Evolutionary conservation across 1,140 invertebrate species (phyloP), one percentile per base, ranked within the genome.

Genomic region (Patella vulgata): DNA sequence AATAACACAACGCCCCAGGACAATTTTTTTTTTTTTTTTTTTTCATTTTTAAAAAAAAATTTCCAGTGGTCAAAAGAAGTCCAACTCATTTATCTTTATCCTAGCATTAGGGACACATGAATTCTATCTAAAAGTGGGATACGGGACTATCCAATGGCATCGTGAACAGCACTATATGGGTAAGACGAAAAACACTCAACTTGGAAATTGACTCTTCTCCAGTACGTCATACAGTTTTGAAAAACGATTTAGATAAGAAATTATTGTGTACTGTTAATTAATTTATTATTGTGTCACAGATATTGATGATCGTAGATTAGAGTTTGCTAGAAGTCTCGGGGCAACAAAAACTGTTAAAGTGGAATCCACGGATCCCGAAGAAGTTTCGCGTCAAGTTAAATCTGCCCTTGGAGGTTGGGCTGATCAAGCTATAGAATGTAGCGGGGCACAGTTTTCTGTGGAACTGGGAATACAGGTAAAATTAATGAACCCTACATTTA

Each of bases 391-490:
- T 0, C 84, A 87, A 51, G 82, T 88, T 44, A 88, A 95, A n/a
- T 85, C 87, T 43, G 70, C 87, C 47, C 69, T 88, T 1, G 91
- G 89, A 2, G 86, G 80, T 3, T 84, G 87, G 61, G 93, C 95
- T 0, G 89, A 94, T 66, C 87, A 90, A 40, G 89, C 91, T 0
- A 90, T 98, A 39, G 95, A 98, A 78, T 95, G 93, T 57, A 92
- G 89, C 66, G 95, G 95, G 25, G 92, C 90, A 0, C 89, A 95
- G 82, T 82, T 89, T 23, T 90, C 89, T 30, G 89, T 93, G 27
- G 86, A 91, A 28, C 79, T 94, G 30, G 91, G 89, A 0, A 88
- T 96, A 69, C 80, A 89, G 79, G 93, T 94, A 75, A 84, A 86
- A 83, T 12, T 2, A 8, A 23, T 21, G 17, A 25, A 14, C n/a